Percentiles rank a stretch among this genome's conserved stretches.
Conservation (phyloP, 2,888 invertebrate genomes). For the Cylloceria caligata region DNA sequence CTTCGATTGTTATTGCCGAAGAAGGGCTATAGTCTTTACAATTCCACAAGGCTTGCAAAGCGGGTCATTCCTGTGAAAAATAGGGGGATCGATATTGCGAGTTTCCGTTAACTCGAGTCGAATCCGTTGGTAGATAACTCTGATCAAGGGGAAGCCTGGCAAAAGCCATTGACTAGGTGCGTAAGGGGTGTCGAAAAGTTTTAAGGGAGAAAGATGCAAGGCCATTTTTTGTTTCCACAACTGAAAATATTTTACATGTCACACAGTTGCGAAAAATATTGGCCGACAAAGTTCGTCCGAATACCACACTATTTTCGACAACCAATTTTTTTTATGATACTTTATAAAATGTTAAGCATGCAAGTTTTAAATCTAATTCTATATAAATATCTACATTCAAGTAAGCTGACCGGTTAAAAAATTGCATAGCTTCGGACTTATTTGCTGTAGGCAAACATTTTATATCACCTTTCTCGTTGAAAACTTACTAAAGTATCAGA, state of each 20-base stretch:
- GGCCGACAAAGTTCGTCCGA: no score
- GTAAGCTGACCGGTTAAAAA: no score
- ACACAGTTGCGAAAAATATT: no score
- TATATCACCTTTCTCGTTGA: neutral
- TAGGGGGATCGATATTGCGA: conserved; percentile 25
- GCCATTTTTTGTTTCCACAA: neutral
- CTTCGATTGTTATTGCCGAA: neutral
- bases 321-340: no score
- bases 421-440: neutral
- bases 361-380: no score
- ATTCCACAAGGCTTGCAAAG: conserved; percentile 8
- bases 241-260: no score
- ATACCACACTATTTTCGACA: no score
- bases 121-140: conserved; percentile 27
- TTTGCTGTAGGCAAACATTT: neutral
- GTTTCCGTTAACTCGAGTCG: conserved; percentile 28
- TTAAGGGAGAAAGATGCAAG: neutral
- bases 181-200: neutral
- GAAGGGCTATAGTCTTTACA: neutral
- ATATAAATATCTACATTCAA: no score
- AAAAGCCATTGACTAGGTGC: neutral
- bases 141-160: neutral
- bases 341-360: no score
- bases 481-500: neutral
- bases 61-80: conserved; percentile 18